Percentiles rank a stretch among this genome's conserved stretches.
Conservation (phyloP, 2,888 invertebrate genomes). For the Acanthosepion pharaonis region DNA sequence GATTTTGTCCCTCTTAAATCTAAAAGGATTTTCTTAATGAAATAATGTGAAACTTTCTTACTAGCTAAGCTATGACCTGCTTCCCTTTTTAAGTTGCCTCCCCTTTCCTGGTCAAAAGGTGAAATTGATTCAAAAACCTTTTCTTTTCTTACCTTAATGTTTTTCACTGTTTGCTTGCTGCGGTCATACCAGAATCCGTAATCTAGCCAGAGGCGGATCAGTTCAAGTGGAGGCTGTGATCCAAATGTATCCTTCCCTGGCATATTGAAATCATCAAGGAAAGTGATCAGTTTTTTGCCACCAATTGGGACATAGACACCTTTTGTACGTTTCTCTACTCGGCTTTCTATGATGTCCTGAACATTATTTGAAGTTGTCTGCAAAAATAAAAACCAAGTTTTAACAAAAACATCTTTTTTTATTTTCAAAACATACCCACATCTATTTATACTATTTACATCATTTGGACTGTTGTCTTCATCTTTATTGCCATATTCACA, state of each 20-base stretch:
- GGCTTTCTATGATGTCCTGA: constrained; percentile 88
- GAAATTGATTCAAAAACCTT: too few relatives aligned
- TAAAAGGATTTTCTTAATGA: too few relatives aligned
- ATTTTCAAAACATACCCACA: too few relatives aligned
- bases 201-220: constrained; percentile 88
- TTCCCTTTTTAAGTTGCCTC: too few relatives aligned
- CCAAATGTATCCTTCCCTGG: constrained; percentile 91
- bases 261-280: constrained; percentile 95
- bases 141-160: constrained; percentile 79
- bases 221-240: constrained; percentile 90
- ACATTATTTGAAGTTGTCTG: constrained; percentile 88
- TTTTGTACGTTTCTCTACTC: constrained; percentile 91
- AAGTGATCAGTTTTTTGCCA: constrained; percentile 87
- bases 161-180: constrained; percentile 84
- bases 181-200: constrained; percentile 93
- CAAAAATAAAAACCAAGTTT: constrained; percentile 48
- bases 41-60: too few relatives aligned
- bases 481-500: too few relatives aligned
- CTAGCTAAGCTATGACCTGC: too few relatives aligned
- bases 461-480: too few relatives aligned
- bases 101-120: too few relatives aligned
- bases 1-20: too few relatives aligned
- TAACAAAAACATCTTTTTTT: too few relatives aligned
- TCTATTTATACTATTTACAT: too few relatives aligned
- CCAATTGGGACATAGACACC: constrained; percentile 86